Evolutionary conservation across 2,113 vertebrate species (phyloP).

Genomic region (Polyodon spathula): DNA sequence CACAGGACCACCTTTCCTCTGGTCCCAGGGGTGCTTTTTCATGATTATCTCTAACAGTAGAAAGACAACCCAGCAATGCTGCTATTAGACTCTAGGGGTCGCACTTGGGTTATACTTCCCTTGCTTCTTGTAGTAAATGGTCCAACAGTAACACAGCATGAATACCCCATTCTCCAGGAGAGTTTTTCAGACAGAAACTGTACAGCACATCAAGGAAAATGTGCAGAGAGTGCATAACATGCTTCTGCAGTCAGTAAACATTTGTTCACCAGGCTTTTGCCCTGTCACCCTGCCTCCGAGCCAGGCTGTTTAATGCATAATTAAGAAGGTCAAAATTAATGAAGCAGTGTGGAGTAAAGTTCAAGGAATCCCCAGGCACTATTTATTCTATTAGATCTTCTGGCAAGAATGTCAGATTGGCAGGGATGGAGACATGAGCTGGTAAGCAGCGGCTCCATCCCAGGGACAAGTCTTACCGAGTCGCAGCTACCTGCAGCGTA

Average conservation of each 20-base stretch:
- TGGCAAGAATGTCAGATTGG: slow-evolving; percentile 55
- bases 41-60: too few species aligned
- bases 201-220: slow-evolving; percentile 31
- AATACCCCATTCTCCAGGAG: slow-evolving; percentile 31
- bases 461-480: background rate
- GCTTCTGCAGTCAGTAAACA: slow-evolving; percentile 57
- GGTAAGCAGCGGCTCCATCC: too few species aligned
- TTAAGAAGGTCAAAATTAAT: slow-evolving; percentile 87
- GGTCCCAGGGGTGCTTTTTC: too few species aligned
- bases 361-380: slow-evolving; percentile 73
- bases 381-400: slow-evolving; percentile 63
- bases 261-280: slow-evolving; percentile 46
- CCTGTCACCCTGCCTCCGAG: slow-evolving; percentile 40
- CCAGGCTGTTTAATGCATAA: slow-evolving; percentile 74
- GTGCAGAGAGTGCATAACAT: slow-evolving; percentile 48
- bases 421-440: slow-evolving; percentile 17
- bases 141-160: slow-evolving; percentile 43
- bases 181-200: slow-evolving; percentile 56
- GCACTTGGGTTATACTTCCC: slow-evolving; percentile 47
- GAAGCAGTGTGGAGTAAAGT: slow-evolving; percentile 74
- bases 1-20: too few species aligned
- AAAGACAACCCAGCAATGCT: slow-evolving; percentile 1
- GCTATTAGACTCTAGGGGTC: slow-evolving; percentile 55
- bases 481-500: slow-evolving; percentile 65
- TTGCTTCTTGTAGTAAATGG: background rate